phyloP scores from a whole-genome alignment of 1,140 invertebrate species.

The Spodoptera frugiperda region DNA sequence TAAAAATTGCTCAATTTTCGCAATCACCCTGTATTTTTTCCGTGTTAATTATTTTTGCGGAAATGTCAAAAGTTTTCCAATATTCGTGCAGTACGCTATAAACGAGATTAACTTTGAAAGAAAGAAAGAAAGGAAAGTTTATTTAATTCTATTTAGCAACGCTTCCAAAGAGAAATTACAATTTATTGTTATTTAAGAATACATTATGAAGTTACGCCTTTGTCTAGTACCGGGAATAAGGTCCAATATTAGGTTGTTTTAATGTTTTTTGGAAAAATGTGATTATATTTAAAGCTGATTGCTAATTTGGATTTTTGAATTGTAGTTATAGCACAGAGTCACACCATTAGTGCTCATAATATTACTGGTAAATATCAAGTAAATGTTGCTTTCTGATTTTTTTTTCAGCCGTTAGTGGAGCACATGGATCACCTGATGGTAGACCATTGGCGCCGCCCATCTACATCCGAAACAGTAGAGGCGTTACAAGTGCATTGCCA shows the following conservation, averaged over 20 bases:
- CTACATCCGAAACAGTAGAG: no score
- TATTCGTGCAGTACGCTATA: conserved; percentile 1
- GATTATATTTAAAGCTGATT: no score
- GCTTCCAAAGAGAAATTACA: background rate
- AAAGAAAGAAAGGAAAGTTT: background rate
- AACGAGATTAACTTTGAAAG: conserved; percentile 33
- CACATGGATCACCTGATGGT: no score
- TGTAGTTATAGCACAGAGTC: no score
- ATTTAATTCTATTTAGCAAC: conserved; percentile 33
- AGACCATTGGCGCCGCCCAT: no score
- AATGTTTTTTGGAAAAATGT: no score
- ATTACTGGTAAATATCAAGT: no score
- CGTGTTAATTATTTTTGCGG: conserved; percentile 13
- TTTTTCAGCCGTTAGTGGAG: no score
- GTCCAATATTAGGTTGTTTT: background rate
- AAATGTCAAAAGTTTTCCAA: conserved; percentile 34
- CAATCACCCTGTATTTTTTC: conserved; percentile 22
- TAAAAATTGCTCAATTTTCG: conserved; percentile 33
- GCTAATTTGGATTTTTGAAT: no score
- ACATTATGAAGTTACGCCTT: background rate
- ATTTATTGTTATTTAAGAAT: conserved; percentile 24
- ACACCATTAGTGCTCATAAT: no score
- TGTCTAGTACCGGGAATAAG: background rate
- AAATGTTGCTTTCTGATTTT: no score
- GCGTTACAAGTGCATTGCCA: no score